A percentile compares a stretch with the other conserved stretches of the same genome.
phyloP scores from a whole-genome alignment of 2,113 vertebrate species.

The Myrmecobius fasciatus region DNA sequence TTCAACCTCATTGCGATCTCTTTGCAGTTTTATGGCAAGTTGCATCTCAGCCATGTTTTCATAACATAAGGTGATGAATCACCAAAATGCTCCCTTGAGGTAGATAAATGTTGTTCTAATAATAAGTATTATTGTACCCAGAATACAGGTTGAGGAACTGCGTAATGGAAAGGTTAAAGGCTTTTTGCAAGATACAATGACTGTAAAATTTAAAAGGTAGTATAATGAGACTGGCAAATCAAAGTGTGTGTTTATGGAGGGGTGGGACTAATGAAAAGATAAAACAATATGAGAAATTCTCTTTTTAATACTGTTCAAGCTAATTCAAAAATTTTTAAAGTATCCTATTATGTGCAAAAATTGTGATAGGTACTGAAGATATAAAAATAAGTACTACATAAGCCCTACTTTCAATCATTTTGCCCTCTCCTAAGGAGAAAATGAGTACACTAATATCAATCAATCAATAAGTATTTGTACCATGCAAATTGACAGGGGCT shows the following conservation, averaged over 20 bases:
- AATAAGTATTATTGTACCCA: not conserved
- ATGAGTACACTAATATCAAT: not conserved
- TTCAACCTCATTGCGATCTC: not conserved
- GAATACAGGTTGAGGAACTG: not conserved
- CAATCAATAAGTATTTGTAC: not conserved
- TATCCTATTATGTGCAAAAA: not conserved
- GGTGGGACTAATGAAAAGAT: not conserved
- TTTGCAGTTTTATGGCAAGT: not conserved
- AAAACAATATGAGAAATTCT: not conserved
- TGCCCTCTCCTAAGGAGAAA: not conserved
- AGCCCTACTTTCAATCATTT: not conserved
- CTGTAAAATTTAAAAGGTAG: not conserved
- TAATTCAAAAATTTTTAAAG: not conserved
- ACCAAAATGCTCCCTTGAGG: not conserved
- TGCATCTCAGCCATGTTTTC: conserved; percentile 6
- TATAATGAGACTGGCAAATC: not conserved
- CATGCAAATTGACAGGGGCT: not conserved
- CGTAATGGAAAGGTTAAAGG: not conserved
- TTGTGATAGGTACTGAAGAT: not conserved
- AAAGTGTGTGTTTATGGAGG: not conserved
- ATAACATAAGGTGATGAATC: not conserved
- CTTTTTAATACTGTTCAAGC: not conserved
- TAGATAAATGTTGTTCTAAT: not conserved
- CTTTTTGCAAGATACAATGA: not conserved
- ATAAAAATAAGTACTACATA: not conserved